Conservation (phyloP, 1,140 invertebrate species). For the Magallana angulata region DNA sequence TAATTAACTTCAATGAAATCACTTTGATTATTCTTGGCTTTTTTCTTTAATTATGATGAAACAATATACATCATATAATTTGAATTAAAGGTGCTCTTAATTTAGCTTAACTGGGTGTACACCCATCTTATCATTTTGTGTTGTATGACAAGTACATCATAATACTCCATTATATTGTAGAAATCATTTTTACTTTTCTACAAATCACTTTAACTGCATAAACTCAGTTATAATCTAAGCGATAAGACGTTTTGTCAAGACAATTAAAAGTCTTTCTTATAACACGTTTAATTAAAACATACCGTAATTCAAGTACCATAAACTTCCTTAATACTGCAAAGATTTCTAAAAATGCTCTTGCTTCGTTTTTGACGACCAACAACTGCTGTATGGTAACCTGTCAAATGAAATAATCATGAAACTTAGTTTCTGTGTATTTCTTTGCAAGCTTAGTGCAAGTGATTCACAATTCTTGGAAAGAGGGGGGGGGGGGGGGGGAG, state of each 20-base stretch:
- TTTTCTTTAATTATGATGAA: too few species aligned
- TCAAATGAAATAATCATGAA: slow-evolving; percentile 5
- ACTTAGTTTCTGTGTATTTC: not conserved
- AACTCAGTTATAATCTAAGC: too few species aligned
- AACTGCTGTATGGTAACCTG: not conserved
- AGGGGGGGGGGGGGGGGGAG: too few species aligned
- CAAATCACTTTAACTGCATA: not conserved
- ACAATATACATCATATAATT: too few species aligned
- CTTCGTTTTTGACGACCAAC: not conserved
- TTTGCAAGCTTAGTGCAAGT: not conserved
- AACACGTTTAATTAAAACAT: not conserved
- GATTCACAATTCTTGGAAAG: not conserved
- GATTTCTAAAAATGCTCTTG: not conserved
- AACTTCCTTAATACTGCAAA: not conserved
- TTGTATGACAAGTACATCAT: too few species aligned
- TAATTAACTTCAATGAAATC: too few species aligned
- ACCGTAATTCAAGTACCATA: not conserved
- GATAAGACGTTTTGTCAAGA: not conserved
- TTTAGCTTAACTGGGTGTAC: too few species aligned
- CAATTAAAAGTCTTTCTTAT: slow-evolving; percentile 3
- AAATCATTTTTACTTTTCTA: too few species aligned
- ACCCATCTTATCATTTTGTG: too few species aligned
- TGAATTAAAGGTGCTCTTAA: too few species aligned
- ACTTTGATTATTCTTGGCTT: too few species aligned
- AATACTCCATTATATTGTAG: too few species aligned